Base-by-base conservation (phyloP, 2,113 vertebrate genomes). In the Etheostoma cragini region DNA sequence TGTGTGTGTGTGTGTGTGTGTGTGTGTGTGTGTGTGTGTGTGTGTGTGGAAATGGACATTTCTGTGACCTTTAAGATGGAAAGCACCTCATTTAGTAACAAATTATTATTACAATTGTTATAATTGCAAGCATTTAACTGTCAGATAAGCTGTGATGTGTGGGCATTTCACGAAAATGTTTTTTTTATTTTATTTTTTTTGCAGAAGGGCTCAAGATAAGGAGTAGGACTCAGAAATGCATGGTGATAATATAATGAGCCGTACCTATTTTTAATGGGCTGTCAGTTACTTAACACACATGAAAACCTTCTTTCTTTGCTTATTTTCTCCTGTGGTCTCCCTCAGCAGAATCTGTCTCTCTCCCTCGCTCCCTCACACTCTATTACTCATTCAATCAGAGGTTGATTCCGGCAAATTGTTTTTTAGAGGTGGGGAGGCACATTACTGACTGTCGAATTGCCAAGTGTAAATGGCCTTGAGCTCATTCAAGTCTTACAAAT, bases 391-490 rank as follows among this genome's bases (percentile, higher is more conserved):
- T 56, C 56, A 50, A 33, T 68, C 22, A 57, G 38, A 38, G 15
- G 49, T 24, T 56, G 22, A 58, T 35, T 76, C 49, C 50, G 54
- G 24, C 52, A 13, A 49, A 63, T 38, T 56, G 56, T 22, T 72
- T 65, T 65, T 76, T 49, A 56, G 26, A 56, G 21, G 49, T 68
- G 49, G 56, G 21, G 63, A 33, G 57, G 63, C 52, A 33, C 49
- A 10, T 49, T 21, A 38, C 15, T 42, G 53, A 53, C 47, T 35
- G 61, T 47, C 22, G 1, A 52, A 33, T 66, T 61, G 53, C 54
- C 26, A 76, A 56, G 33, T 33, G 6, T 54, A 26, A 78, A 53
- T 53, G 22, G 62, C 66, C 66, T 72, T 71, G 53, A 75, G 22
- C 46, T 38, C 38, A 58, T 13, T 57, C 42, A 76, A n/a, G 15